Conservation (phyloP, 2,113 vertebrate genomes). For the Arenaria interpres region DNA sequence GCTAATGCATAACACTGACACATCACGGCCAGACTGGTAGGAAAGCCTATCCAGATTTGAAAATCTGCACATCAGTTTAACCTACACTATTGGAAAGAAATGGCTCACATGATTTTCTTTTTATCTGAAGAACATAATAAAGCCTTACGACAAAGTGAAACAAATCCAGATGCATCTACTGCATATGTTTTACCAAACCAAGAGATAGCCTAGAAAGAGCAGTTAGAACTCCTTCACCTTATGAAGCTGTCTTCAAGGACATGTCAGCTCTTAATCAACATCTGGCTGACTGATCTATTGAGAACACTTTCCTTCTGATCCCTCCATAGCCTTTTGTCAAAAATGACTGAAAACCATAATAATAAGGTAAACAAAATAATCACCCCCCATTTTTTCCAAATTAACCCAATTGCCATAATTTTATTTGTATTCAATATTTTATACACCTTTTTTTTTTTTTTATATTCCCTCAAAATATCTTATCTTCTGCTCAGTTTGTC, state of each 20-base stretch:
- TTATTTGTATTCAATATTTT: background rate
- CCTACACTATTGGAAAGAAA: background rate
- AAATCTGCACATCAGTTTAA: background rate
- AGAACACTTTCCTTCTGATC: background rate
- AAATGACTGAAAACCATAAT: background rate
- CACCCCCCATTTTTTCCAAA: background rate
- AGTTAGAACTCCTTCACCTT: background rate
- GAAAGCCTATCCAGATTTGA: background rate
- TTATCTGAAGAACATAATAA: background rate
- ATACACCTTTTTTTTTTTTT: background rate
- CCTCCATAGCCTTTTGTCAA: background rate
- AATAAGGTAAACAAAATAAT: background rate
- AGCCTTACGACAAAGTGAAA: background rate
- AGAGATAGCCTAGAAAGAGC: background rate
- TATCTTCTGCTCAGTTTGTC: background rate
- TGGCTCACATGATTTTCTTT: background rate
- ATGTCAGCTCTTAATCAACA: background rate
- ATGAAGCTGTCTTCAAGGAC: background rate
- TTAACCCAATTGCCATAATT: background rate
- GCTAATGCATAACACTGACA: background rate
- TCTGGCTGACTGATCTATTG: background rate
- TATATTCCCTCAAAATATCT: background rate
- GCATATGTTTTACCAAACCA: background rate
- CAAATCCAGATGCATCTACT: background rate
- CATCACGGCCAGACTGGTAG: background rate